Base-by-base conservation (phyloP, 2,113 vertebrate species). In the Pseudopodoces humilis region DNA sequence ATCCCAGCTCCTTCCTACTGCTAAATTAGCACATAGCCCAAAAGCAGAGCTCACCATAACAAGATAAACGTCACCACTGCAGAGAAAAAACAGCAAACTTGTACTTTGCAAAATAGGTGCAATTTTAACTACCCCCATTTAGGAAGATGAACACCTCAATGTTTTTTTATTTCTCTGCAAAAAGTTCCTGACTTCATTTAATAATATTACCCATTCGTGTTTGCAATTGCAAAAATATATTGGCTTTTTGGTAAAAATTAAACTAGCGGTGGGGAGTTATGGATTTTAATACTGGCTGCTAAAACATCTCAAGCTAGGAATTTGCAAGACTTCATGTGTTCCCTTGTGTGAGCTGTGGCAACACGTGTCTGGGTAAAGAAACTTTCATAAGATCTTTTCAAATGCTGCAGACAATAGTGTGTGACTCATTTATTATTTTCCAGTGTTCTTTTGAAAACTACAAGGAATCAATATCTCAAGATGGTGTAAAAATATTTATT, bases 211-310 rank as follows among this genome's bases (percentile, higher is more conserved):
- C 15, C 3, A 33, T 31, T 84, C 8, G 6, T 72, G 5, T 58
- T 70, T 46, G 7, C 7, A 52, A 3, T 43, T 39, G 18, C 15
- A 24, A 64, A 79, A 94, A 86, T 59, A 37, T 47, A 11, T 4
- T 53, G 3, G 3, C 1, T 59, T 75, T 92, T 67, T 49, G 22
- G 22, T 6, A 41, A n/a, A n/a, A 30, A n/a, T 46, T 8, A 28
- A 52, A 27, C 58, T 1, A 1, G 8, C 2, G 1, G 1, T 18
- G 23, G 18, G 8, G 3, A 0, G 0, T 5, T 65, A 17, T 4
- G 6, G 23, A 31, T 62, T 88, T 78, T 53, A 74, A 28, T 71
- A 49, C 31, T 56, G 35, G 23, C 31, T 50, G 15, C 35, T 81
- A 22, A 76, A 82, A 27, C 8, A 37, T 25, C 14, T 75, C 31